These are phyloP conservation scores for Eristalinus sepulchralis DNA, from an alignment of 2,888 invertebrate species.

Conservation along the genomic window DNA sequence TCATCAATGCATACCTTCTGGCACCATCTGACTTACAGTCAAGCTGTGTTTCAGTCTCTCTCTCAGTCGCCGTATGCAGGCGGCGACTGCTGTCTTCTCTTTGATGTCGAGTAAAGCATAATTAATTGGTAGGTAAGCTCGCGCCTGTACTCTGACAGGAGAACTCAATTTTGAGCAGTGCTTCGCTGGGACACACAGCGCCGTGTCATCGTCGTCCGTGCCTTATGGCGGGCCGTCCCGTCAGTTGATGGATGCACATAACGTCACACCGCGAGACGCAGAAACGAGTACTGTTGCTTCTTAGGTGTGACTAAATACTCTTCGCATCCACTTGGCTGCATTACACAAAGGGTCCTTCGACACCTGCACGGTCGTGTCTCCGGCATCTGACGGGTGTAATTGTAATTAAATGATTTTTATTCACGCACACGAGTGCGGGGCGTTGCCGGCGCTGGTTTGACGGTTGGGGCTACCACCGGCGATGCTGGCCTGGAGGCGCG, in stretches of 20 bases:
- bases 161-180: conserved; percentile 57
- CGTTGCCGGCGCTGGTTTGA: not conserved
- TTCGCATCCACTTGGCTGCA: conserved; percentile 63
- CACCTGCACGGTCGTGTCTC: conserved; percentile 60
- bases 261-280: not conserved
- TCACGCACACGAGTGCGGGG: conserved; percentile 56
- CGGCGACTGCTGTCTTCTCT: conserved; percentile 65
- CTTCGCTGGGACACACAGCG: not conserved
- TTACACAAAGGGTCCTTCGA: conserved; percentile 67
- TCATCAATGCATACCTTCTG: not conserved
- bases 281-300: conserved; percentile 64
- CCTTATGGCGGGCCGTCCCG: conserved; percentile 30
- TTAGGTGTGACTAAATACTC: conserved; percentile 71
- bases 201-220: conserved; percentile 41
- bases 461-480: not conserved
- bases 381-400: conserved; percentile 61
- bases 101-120: conserved; percentile 71
- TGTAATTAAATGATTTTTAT: conserved; percentile 71
- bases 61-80: conserved; percentile 14
- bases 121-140: conserved; percentile 71
- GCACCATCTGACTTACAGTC: conserved; percentile 34
- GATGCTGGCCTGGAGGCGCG: not conserved
- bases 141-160: conserved; percentile 43
- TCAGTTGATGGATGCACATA: conserved; percentile 17
- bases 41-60: conserved; percentile 56